Base-by-base conservation (phyloP, 37 sponge, comb jelly and placozoan species). In the Hexactinellida sp. region DNA sequence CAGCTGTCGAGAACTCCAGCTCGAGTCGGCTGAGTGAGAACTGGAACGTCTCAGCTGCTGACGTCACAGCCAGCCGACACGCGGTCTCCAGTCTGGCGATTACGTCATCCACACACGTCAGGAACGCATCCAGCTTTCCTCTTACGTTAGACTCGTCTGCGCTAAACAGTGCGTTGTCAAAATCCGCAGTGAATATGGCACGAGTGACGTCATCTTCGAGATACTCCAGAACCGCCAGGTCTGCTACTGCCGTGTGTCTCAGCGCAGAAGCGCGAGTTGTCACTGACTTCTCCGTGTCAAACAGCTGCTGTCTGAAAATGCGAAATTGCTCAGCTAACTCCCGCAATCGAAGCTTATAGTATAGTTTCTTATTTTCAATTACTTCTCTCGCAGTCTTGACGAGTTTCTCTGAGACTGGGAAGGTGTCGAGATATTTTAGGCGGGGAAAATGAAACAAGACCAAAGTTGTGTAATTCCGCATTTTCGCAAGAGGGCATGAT, bases 151-250 rank as follows among this genome's bases (percentile, higher is more conserved):
- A 10, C 3, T 21, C 30, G 34, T n/a, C 21, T 7, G 13, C 5
- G 34, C 76, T 63, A 3, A 25, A 23, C 34, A 63, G 3, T 32
- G 30, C 30, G 5, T 23, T 63, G 34, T 63, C 76, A 63, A 63
- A 63, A n/a, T 63, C 76, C 25, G 76, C 30, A 3, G 3, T 28
- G 34, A 63, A 63, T n/a, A 25, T 32, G 13, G 25, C 34, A 32
- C 76, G 76, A 32, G 76, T 63, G 76, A 25, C 76, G 28, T 63
- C 76, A 63, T 63, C 76, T n/a, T 63, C 76, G 3, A 63, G 76
- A n/a, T 7, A 63, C 34, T 63, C 34, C 34, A 63, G 34, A 3
- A 63, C 76, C 3, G 32, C 76, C 13, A 10, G 3, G 34, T n/a
- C 30, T n/a, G 28, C 76, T 10, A n/a, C 30, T 21, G 34, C 34